These are phyloP conservation scores for Chelmon rostratus DNA, from an alignment of 2,797 vertebrate species.

Conservation along the genomic window DNA sequence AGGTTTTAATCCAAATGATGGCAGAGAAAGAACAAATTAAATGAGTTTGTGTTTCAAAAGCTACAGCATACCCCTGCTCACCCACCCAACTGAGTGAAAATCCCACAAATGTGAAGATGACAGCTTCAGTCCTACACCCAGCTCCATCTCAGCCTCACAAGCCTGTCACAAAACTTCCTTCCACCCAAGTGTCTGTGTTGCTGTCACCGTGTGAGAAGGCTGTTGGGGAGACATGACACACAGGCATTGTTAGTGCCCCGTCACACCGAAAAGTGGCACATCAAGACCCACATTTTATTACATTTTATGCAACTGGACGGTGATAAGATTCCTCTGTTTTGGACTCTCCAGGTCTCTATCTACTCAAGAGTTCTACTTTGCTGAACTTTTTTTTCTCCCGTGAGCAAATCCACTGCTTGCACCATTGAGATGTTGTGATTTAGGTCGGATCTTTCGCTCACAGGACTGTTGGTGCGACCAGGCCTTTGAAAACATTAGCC, in stretches of 20 bases:
- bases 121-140: not conserved
- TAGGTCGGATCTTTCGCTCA: not conserved
- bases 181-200: not conserved
- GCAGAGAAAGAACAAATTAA: not conserved
- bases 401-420: not conserved
- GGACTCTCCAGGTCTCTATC: not conserved
- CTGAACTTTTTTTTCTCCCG: not conserved
- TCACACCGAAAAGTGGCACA: not conserved
- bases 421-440: not conserved
- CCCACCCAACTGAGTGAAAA: not conserved
- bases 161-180: not conserved
- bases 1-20: conserved; percentile 18
- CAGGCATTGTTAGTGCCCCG: not conserved
- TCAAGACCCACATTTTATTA: not conserved
- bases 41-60: not conserved
- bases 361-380: not conserved
- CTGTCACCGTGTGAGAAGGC: not conserved
- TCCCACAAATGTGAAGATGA: not conserved
- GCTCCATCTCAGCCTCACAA: not conserved
- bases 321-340: not conserved
- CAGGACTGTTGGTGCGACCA: not conserved
- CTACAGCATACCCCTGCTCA: conserved; percentile 4
- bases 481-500: not conserved
- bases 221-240: not conserved
- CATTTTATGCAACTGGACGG: not conserved